Percentiles rank a stretch among this genome's conserved stretches.
Evolutionary conservation across 2,797 vertebrate species (phyloP).

Genomic region (Gallinago nigripennis): DNA sequence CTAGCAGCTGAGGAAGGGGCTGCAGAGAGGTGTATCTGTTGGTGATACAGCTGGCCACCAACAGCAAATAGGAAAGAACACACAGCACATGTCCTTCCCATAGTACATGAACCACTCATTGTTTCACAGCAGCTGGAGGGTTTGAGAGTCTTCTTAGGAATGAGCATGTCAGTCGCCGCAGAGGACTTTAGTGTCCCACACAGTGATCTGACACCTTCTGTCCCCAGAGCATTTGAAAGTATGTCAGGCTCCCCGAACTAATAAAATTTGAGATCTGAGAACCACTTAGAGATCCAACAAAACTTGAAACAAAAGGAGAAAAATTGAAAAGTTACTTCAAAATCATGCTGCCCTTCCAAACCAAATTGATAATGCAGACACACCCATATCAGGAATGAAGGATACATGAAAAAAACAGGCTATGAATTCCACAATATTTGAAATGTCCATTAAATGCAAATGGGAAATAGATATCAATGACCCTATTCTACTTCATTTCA

Average conservation of each 20-base stretch:
- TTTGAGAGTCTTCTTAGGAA: not conserved
- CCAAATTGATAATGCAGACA: not conserved
- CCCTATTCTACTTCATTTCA: not conserved
- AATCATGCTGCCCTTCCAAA: not conserved
- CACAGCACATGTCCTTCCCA: rapidly evolving
- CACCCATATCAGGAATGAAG: not conserved
- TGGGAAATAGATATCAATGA: not conserved
- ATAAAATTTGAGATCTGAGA: not conserved
- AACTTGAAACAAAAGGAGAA: not conserved
- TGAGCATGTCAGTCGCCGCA: rapidly evolving
- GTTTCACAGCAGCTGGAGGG: not conserved
- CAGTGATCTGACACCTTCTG: not conserved
- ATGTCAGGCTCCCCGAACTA: not conserved
- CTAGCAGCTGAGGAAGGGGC: not conserved
- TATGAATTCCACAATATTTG: not conserved
- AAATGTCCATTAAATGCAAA: not conserved
- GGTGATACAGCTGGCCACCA: not conserved
- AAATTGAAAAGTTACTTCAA: not conserved
- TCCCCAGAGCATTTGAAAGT: not conserved
- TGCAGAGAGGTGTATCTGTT: not conserved
- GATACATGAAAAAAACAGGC: not conserved
- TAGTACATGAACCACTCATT: rapidly evolving
- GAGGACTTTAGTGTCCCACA: not conserved
- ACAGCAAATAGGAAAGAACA: not conserved
- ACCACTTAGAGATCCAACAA: not conserved